Base-by-base conservation (phyloP, 2,113 vertebrate genomes). In the Cyanocitta stelleri region DNA sequence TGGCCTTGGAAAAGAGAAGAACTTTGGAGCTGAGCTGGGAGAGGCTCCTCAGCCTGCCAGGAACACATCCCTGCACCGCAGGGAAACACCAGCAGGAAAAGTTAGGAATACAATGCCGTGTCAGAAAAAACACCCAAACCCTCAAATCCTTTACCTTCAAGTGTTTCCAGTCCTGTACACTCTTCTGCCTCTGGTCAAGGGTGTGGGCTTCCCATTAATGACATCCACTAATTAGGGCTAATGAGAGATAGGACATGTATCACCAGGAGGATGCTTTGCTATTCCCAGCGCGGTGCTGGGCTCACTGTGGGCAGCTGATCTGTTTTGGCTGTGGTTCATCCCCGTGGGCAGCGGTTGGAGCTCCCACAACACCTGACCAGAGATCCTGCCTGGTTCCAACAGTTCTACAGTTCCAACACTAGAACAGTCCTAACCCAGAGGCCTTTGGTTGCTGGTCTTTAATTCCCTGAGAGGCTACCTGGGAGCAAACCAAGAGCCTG, bases 341-440 rank as follows among this genome's bases (percentile, higher is more conserved):
- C 16, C 89, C 0, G 0, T 1, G 0, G 33, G 46, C 63, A 37
- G 49, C 0, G 4, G 29, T 9, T 51, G 51, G 26, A 92, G 20
- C 68, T 81, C 35, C 69, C 73, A 37, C n/a, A 44, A 3, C 21
- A 46, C 75, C 82, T 49, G 43, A 33, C 1, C 10, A 1, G 61
- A 76, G 73, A 52, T 17, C 39, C 77, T 16, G 44, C 5, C 51
- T 24, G 27, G 19, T 7, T 32, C 39, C 39, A 41, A 41, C 39
- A 41, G 39, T 41, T 41, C 32, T 2, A 1, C 22, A 18, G 37
- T 44, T 44, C 18, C 52, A 63, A 13, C 21, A 51, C 18, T 30
- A 26, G 64, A 61, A 49, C 33, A 24, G 49, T 11, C 46, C 29
- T 16, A 15, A 39, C 44, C 39, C 1, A 0, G 16, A 41, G 19